Percentiles rank a stretch among this genome's conserved stretches.
Conservation (phyloP, 1,140 invertebrate species). For the Rhizoglyphus robini region DNA sequence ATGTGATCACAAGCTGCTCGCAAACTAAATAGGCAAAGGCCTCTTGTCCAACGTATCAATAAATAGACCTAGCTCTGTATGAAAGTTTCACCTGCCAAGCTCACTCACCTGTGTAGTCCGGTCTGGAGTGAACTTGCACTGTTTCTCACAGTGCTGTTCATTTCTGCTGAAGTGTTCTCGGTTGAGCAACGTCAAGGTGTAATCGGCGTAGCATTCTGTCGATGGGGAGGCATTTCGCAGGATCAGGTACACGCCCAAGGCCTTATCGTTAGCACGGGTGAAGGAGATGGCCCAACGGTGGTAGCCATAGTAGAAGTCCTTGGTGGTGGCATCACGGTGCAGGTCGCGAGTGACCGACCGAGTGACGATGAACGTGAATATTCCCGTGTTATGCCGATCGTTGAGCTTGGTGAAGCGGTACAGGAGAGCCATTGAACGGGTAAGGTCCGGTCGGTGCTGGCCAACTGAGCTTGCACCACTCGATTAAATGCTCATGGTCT, state of each 20-base stretch:
- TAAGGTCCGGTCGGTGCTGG: not conserved
- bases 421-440: constrained; percentile 53
- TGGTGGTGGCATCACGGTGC: constrained; percentile 63
- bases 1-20: no score
- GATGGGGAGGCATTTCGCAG: constrained; percentile 41
- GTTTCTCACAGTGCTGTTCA: constrained; percentile 66
- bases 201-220: constrained; percentile 57
- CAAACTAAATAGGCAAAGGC: no score
- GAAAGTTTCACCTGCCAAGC: no score
- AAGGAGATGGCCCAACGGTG: constrained; percentile 74
- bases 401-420: constrained; percentile 68
- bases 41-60: no score
- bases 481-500: not conserved
- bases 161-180: constrained; percentile 71
- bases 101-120: constrained; percentile 15
- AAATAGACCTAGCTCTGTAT: no score
- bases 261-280: constrained; percentile 55
- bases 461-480: not conserved
- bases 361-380: constrained; percentile 62
- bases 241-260: constrained; percentile 64
- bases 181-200: constrained; percentile 70
- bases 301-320: constrained; percentile 69
- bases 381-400: constrained; percentile 57
- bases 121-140: constrained; percentile 32
- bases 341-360: constrained; percentile 60